phyloP scores from a whole-genome alignment of 2,113 vertebrate species.

The Esox niger region DNA sequence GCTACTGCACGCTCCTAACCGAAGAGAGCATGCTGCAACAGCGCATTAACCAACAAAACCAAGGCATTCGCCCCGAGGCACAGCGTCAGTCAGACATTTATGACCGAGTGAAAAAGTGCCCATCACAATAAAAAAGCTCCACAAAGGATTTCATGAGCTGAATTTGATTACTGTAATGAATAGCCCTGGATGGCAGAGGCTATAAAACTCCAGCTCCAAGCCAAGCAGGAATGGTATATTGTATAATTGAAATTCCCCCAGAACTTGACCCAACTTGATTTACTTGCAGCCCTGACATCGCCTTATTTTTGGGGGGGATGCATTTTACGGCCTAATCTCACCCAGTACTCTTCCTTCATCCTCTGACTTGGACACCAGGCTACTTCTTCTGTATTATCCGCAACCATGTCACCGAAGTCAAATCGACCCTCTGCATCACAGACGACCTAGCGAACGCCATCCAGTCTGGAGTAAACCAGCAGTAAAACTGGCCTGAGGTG shows the following conservation, averaged over 20 bases:
- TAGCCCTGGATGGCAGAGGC: neutral
- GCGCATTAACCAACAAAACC: neutral
- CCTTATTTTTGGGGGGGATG: neutral
- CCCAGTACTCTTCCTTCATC: neutral
- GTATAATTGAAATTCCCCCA: slow-evolving; percentile 15
- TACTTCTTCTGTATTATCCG: neutral
- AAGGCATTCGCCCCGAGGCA: neutral
- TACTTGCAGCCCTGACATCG: neutral
- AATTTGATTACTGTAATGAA: neutral
- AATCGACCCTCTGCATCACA: neutral
- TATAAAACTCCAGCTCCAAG: neutral
- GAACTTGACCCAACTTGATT: neutral
- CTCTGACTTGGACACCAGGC: neutral
- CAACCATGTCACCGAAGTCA: too few relatives aligned
- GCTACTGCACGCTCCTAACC: too few relatives aligned
- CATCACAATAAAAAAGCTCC: neutral
- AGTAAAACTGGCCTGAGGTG: too few relatives aligned
- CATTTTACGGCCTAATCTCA: neutral
- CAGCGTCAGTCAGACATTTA: neutral
- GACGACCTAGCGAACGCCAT: neutral
- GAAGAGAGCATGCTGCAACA: neutral
- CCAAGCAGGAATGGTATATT: neutral
- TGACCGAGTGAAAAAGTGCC: slow-evolving; percentile 16
- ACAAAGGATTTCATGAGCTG: neutral
- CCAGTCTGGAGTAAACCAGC: too few relatives aligned